phyloP scores from a whole-genome alignment of 2,888 invertebrate genomes.

The Drosophila ezoana region DNA sequence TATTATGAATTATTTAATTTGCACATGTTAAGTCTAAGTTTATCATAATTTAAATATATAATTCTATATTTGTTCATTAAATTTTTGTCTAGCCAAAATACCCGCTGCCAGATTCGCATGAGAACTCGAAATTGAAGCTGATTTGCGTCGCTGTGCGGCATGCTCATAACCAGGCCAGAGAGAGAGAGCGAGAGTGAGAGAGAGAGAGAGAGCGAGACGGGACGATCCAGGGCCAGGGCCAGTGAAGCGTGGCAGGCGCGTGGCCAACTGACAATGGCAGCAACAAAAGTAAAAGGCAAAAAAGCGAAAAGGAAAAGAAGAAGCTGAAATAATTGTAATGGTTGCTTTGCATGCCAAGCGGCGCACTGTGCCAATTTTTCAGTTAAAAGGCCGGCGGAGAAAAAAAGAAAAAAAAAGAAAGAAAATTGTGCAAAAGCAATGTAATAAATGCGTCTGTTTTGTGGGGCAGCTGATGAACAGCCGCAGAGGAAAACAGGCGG shows the following conservation, averaged over 20 bases:
- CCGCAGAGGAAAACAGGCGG: conserved; percentile 59
- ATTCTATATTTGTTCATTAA: no score
- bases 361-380: conserved; percentile 75
- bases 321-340: conserved; percentile 59
- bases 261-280: conserved; percentile 77
- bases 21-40: no score
- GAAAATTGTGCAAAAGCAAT: conserved; percentile 64
- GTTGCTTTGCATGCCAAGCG: conserved; percentile 77
- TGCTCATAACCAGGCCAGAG: conserved; percentile 46
- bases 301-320: conserved; percentile 19
- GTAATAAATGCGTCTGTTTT: conserved; percentile 78
- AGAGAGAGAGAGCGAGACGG: no score
- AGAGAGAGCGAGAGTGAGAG: neutral
- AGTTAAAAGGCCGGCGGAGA: conserved; percentile 65
- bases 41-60: no score
- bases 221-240: conserved; percentile 31
- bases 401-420: conserved; percentile 6
- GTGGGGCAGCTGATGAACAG: conserved; percentile 63
- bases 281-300: conserved; percentile 47
- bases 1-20: no score
- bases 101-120: conserved; percentile 13
- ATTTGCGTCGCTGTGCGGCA: conserved; percentile 58
- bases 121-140: conserved; percentile 49
- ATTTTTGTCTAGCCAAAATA: conserved; percentile 6
- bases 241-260: conserved; percentile 71